A percentile compares a stretch with the other conserved stretches of the same genome.
phyloP scores from a whole-genome alignment of 2,113 vertebrate genomes.

The Amphiprion ocellaris region DNA sequence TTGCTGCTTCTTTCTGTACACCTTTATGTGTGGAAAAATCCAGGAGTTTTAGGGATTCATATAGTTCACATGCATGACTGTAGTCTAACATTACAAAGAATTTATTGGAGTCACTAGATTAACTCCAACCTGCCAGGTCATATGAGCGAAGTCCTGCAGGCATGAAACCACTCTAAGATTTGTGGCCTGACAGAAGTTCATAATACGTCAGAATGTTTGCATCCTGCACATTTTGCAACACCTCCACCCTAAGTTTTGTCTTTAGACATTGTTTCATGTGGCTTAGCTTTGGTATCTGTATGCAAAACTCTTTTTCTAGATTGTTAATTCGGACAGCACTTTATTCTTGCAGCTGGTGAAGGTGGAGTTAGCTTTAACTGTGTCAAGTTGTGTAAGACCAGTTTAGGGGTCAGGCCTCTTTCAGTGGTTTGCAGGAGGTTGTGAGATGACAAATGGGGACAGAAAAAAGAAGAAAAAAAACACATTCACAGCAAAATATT shows the following conservation, averaged over 20 bases:
- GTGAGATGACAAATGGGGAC: too few relatives aligned
- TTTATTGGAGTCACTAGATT: neutral
- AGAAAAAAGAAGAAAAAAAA: too few relatives aligned
- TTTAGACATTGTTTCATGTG: too few relatives aligned
- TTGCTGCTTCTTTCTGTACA: neutral
- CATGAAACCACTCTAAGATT: neutral
- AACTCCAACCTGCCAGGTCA: slow-evolving; percentile 16
- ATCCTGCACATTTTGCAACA: neutral
- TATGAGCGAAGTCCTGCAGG: slow-evolving; percentile 20
- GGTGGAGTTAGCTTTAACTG: neutral
- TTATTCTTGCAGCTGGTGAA: neutral
- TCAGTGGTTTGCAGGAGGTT: too few relatives aligned
- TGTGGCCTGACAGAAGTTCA: neutral
- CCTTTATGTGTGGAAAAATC: neutral
- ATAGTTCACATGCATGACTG: too few relatives aligned
- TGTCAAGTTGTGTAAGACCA: neutral
- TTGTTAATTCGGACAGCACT: too few relatives aligned
- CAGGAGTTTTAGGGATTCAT: neutral
- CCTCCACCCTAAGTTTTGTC: too few relatives aligned
- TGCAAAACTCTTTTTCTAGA: too few relatives aligned
- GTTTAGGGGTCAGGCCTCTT: too few relatives aligned
- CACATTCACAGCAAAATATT: too few relatives aligned
- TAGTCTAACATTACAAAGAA: neutral
- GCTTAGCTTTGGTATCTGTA: too few relatives aligned
- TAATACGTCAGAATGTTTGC: too few relatives aligned